A percentile compares a stretch with the other conserved stretches of the same genome.
phyloP scores from a whole-genome alignment of 2,113 vertebrate genomes.

The Synchiropus splendidus region DNA sequence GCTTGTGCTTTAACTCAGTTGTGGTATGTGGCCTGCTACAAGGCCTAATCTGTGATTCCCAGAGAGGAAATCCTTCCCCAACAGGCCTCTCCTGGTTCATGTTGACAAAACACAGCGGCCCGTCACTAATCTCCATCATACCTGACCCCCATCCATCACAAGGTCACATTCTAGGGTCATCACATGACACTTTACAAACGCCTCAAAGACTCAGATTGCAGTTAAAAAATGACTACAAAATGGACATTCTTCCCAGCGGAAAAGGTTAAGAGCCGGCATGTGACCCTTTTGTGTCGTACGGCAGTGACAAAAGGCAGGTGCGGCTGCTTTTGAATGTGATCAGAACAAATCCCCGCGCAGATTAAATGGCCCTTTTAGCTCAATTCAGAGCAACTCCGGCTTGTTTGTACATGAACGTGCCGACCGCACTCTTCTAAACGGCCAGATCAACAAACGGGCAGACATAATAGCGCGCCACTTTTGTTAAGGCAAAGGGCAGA shows the following conservation, averaged over 20 bases:
- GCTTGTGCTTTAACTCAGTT: conserved; percentile 1
- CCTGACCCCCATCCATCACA: conserved; percentile 23
- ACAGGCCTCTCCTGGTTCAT: conserved; percentile 14
- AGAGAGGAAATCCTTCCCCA: conserved; percentile 18
- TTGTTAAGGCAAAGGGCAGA: conserved; percentile 50
- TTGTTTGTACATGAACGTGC: conserved; percentile 33
- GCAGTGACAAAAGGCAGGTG: conserved; percentile 20
- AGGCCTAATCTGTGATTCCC: conserved; percentile 10
- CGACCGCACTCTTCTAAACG: conserved; percentile 40
- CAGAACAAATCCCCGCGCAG: conserved; percentile 17
- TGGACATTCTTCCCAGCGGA: background rate
- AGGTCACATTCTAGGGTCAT: conserved; percentile 31
- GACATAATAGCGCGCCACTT: conserved; percentile 41
- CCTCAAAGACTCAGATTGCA: conserved; percentile 7
- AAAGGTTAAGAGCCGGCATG: conserved; percentile 1
- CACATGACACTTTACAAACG: conserved; percentile 36
- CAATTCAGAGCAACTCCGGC: background rate
- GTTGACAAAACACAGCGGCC: conserved; percentile 55
- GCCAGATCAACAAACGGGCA: conserved; percentile 44
- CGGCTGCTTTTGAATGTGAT: conserved; percentile 1
- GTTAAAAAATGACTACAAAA: conserved; percentile 1
- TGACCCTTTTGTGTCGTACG: conserved; percentile 3
- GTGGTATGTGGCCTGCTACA: conserved; percentile 7
- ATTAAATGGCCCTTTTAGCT: conserved; percentile 16
- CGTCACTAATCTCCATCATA: conserved; percentile 46